Evolutionary conservation across 2,888 invertebrate species (phyloP).

Genomic region (Cataglyphis livida): DNA sequence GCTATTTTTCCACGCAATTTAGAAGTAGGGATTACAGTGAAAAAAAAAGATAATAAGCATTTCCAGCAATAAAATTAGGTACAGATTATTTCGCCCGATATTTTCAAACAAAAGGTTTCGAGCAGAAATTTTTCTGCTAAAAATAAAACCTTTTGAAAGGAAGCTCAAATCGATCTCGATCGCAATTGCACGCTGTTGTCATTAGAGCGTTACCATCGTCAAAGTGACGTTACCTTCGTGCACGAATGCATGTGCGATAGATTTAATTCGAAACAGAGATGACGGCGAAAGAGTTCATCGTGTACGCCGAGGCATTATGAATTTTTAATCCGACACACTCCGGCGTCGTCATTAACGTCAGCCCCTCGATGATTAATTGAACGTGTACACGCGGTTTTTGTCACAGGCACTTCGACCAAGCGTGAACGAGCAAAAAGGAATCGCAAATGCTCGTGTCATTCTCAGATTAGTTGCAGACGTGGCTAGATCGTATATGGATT

Average conservation of each 20-base stretch:
- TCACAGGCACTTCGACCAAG: constrained; percentile 18
- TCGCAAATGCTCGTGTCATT: constrained; percentile 35
- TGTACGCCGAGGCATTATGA: constrained; percentile 61
- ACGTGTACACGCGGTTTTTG: constrained; percentile 55
- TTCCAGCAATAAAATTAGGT: constrained; percentile 11
- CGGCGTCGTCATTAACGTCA: constrained; percentile 66
- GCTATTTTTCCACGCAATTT: constrained; percentile 29
- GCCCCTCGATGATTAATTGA: constrained; percentile 67
- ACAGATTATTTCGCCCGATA: constrained; percentile 8
- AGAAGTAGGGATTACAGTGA: not conserved
- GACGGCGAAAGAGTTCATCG: constrained; percentile 61
- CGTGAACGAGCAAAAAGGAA: constrained; percentile 44
- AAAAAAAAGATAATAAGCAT: not conserved
- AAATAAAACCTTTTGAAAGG: constrained; percentile 24
- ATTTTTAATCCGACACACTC: constrained; percentile 67
- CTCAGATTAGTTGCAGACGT: constrained; percentile 40
- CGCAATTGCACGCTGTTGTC: constrained; percentile 30
- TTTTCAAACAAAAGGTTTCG: not conserved
- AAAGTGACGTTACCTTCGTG: constrained; percentile 53
- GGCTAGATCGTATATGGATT: constrained; percentile 19
- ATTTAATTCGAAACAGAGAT: constrained; percentile 59
- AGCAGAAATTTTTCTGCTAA: constrained; percentile 18
- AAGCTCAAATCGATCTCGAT: constrained; percentile 40
- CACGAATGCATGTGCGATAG: constrained; percentile 38
- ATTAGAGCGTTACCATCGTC: constrained; percentile 23